Percentiles rank a stretch among this genome's conserved stretches.
phyloP scores from a whole-genome alignment of 1,140 invertebrate genomes.

The Heliconius himera region DNA sequence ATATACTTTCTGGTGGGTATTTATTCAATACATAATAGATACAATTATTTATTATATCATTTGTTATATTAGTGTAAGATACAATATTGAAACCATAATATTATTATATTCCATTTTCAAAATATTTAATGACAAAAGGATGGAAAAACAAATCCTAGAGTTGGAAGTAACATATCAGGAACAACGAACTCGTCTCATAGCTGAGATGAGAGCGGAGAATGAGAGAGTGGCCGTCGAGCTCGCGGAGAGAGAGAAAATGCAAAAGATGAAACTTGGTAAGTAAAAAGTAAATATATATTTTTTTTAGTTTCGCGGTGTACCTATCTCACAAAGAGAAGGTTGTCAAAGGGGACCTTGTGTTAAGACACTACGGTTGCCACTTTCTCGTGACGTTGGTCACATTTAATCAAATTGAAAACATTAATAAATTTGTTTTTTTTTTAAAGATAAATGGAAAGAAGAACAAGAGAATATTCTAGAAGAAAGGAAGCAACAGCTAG shows the following conservation, averaged over 20 bases:
- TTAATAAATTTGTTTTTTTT: background rate
- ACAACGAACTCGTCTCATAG: conserved; percentile 64
- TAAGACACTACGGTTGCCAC: background rate
- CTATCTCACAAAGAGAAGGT: background rate
- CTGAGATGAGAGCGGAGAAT: conserved; percentile 70
- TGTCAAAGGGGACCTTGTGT: background rate
- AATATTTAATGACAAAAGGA: conserved; percentile 33
- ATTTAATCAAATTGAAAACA: background rate
- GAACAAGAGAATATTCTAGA: conserved; percentile 65
- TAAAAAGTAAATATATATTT: background rate
- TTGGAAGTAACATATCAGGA: conserved; percentile 70
- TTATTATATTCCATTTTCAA: background rate
- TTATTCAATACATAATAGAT: too few species aligned
- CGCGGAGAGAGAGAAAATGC: conserved; percentile 51
- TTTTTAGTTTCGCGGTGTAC: background rate
- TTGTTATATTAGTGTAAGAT: too few species aligned
- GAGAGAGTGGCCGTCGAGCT: conserved; percentile 59
- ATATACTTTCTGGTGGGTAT: too few species aligned
- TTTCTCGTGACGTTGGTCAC: background rate
- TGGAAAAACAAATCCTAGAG: conserved; percentile 74
- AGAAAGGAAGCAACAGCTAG: conserved; percentile 52
- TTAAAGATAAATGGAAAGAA: conserved; percentile 69
- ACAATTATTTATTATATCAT: too few species aligned
- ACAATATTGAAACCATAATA: too few species aligned
- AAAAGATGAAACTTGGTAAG: conserved; percentile 57